Evolutionary conservation across 30 jellyfish, hydroid and myxozoan genomes (phyloP).

Genomic region (Mastigias papua): DNA sequence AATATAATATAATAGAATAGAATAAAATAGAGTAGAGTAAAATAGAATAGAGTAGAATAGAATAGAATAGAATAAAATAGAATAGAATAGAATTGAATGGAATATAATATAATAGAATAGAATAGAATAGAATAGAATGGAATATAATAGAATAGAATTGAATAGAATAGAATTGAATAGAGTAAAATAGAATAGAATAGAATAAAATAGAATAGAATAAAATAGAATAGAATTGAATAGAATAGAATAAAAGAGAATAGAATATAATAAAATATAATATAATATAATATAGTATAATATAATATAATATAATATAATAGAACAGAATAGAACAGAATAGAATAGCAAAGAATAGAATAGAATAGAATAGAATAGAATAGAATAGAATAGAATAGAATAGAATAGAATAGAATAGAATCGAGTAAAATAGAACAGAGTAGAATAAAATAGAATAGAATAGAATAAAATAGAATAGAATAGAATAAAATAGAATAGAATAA

Average conservation of each 20-base stretch:
- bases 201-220: constrained; percentile 14
- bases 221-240: constrained; percentile 14
- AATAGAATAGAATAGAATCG: too few relatives aligned
- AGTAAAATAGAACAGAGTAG: too few relatives aligned
- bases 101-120: constrained; percentile 14
- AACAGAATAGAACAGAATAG: too few relatives aligned
- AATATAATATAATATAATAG: too few relatives aligned
- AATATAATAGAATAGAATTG: background rate
- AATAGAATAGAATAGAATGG: constrained; percentile 16
- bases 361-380: too few relatives aligned
- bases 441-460: too few relatives aligned
- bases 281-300: too few relatives aligned
- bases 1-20: constrained; percentile 10
- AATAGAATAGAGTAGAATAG: constrained; percentile 13
- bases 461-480: constrained; percentile 21
- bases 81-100: constrained; percentile 20
- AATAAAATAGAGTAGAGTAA: background rate
- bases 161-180: constrained; percentile 13
- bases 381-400: too few relatives aligned
- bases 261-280: background rate
- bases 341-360: too few relatives aligned
- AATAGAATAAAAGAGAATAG: constrained; percentile 1
- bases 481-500: constrained; percentile 7
- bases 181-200: constrained; percentile 16
- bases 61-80: constrained; percentile 9